Base-by-base conservation (phyloP, 2,888 invertebrate genomes). In the Caenorhabditis panamensis region DNA sequence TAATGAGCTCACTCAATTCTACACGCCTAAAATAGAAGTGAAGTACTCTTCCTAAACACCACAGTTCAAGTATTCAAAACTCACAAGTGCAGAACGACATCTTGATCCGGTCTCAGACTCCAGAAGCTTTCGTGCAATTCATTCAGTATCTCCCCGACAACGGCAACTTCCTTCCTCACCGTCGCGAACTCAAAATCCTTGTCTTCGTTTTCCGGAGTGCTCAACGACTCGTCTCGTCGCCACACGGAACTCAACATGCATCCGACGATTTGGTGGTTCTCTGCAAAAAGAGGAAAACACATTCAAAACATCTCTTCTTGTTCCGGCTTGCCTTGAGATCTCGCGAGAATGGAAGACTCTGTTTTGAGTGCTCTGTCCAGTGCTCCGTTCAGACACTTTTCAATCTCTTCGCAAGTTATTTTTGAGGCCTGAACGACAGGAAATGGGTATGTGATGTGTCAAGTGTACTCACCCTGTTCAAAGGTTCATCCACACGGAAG, bases 241-340 rank as follows among this genome's bases (percentile, higher is more conserved):
- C 79, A 80, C 24, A 80, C 69, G 28, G 79, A 80, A 58, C 67
- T 80, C 69, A 80, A 28, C 75, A 75, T 75, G 11, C 73, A 75
- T 69, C 75, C 79, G 47, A 75, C 79, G 5, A 80, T 64, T 75
- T 80, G 64, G 20, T 69, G 66, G 41, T 31, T 73, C 24, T 67
- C 75, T 76, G 66, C 13, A 59, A 71, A n/a, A 44, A 22, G 20
- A 54, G 9, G 16, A 16, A 5, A 16, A 58, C 24, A 47, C 36
- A 16, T 62, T 44, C 26, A 31, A 49, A 18, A 36, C 20, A 24
- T 31, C 31, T 31, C 31, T 54, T 5, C 56, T 9, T 36, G 56
- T 36, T 26, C 24, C 6, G 9, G 24, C 22, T 54, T 56, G 53
- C 75, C 53, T 44, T 58, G 36, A 11, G 51, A 54, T 31, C 72